Evolutionary conservation across 2,113 vertebrate genomes (phyloP).

Genomic region (Sula dactylatra): DNA sequence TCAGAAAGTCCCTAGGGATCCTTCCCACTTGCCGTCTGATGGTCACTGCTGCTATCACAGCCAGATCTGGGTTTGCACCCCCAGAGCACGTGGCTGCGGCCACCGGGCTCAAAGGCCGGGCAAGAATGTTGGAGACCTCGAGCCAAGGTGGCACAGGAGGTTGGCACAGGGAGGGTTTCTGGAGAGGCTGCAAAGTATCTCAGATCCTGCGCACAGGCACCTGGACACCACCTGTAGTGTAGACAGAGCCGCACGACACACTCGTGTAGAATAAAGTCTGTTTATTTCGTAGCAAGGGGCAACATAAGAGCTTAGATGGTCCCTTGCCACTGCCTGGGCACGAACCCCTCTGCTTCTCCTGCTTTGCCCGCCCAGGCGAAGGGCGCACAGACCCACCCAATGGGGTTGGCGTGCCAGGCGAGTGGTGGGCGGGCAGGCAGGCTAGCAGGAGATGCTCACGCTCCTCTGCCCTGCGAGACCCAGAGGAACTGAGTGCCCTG

Average conservation of each 20-base stretch:
- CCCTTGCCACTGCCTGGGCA: not conserved
- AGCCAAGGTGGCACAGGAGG: not conserved
- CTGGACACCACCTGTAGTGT: rapidly evolving
- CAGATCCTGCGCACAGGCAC: not conserved
- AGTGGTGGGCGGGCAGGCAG: not conserved
- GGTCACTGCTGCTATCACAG: rapidly evolving
- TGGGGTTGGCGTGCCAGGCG: rapidly evolving
- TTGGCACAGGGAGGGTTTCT: not conserved
- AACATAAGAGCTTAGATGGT: not conserved
- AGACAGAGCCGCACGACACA: rapidly evolving
- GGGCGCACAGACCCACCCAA: not conserved
- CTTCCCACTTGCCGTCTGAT: not conserved
- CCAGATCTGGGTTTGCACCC: not conserved
- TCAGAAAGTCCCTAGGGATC: not conserved
- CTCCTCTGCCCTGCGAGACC: not conserved
- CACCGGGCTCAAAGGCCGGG: rapidly evolving
- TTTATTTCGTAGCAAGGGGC: conserved; percentile 42
- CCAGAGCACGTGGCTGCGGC: rapidly evolving
- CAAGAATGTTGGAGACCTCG: not conserved
- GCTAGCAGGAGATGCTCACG: not conserved
- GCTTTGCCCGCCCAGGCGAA: not conserved
- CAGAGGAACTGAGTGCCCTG: not conserved
- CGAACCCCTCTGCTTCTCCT: not conserved
- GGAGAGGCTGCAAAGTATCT: not conserved
- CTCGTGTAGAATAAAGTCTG: not conserved